phyloP scores from a whole-genome alignment of 2,113 vertebrate species.

The Chiloscyllium plagiosum region DNA sequence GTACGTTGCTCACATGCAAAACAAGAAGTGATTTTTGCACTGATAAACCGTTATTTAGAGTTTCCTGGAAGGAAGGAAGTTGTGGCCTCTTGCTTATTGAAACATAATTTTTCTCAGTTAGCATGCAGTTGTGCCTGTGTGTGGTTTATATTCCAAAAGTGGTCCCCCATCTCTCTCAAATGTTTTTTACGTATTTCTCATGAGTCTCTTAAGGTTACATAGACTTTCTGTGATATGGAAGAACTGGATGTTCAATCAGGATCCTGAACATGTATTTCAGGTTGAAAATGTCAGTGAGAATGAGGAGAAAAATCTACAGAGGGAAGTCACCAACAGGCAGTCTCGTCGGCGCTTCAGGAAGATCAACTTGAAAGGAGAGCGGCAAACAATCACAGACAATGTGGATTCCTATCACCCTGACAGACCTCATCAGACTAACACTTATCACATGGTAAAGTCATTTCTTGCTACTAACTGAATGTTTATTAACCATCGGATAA shows the following conservation, averaged over 20 bases:
- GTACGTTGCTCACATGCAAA: neutral
- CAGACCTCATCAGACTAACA: conserved; percentile 37
- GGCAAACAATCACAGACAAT: conserved; percentile 78
- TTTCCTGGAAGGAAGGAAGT: conserved; percentile 88
- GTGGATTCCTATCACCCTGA: conserved; percentile 54
- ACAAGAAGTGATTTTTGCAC: conserved; percentile 22
- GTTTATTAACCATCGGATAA: neutral
- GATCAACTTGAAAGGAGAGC: conserved; percentile 77
- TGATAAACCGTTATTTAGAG: conserved; percentile 44
- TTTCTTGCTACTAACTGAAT: neutral
- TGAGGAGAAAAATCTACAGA: conserved; percentile 70
- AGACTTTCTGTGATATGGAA: conserved; percentile 72
- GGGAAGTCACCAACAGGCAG: conserved; percentile 69
- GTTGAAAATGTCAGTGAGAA: conserved; percentile 85
- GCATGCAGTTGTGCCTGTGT: neutral
- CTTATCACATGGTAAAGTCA: conserved; percentile 61
- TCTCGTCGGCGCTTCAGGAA: conserved; percentile 76
- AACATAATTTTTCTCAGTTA: conserved; percentile 40
- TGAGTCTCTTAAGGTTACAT: conserved; percentile 69
- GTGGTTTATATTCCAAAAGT: neutral
- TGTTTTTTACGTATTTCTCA: conserved; percentile 47
- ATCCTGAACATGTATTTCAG: conserved; percentile 75
- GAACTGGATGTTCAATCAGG: conserved; percentile 84
- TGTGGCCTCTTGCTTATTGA: conserved; percentile 53
- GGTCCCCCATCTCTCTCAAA: neutral